These are phyloP conservation scores for Ornithorhynchus anatinus DNA, from an alignment of 2,113 vertebrate genomes.

Conservation along the genomic window DNA sequence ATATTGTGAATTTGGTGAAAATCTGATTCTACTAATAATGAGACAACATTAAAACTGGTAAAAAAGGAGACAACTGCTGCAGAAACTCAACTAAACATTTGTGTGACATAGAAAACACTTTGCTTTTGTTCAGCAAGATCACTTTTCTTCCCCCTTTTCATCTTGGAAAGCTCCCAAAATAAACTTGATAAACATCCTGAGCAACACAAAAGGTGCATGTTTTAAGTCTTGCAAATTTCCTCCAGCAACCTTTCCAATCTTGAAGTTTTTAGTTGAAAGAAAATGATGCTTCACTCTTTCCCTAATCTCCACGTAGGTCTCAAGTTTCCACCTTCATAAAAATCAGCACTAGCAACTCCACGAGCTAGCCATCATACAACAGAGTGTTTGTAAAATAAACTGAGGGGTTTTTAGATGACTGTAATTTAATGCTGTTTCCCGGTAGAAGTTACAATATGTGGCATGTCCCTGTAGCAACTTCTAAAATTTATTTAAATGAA, in stretches of 20 bases:
- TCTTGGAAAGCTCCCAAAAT: slow-evolving; percentile 42
- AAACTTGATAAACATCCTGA: slow-evolving; percentile 38
- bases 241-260: slow-evolving; percentile 12
- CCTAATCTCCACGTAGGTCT: background rate
- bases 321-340: slow-evolving; percentile 4
- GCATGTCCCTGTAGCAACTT: background rate
- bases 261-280: slow-evolving; percentile 20
- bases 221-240: slow-evolving; percentile 21
- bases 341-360: background rate
- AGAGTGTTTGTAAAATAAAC: slow-evolving; percentile 6
- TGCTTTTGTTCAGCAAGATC: slow-evolving; percentile 6
- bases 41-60: background rate
- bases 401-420: background rate
- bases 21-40: background rate
- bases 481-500: no score
- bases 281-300: background rate
- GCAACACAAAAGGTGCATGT: slow-evolving; percentile 36
- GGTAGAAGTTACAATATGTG: background rate
- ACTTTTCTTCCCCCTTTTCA: background rate
- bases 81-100: background rate
- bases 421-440: slow-evolving; percentile 5
- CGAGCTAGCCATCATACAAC: background rate
- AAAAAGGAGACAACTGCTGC: background rate
- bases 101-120: background rate
- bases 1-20: no score